Percentiles rank a stretch among this genome's conserved stretches.
These are phyloP conservation scores for Palythoa grandis DNA, from an alignment of 92 coral and sea anemone species.

Conservation along the genomic window DNA sequence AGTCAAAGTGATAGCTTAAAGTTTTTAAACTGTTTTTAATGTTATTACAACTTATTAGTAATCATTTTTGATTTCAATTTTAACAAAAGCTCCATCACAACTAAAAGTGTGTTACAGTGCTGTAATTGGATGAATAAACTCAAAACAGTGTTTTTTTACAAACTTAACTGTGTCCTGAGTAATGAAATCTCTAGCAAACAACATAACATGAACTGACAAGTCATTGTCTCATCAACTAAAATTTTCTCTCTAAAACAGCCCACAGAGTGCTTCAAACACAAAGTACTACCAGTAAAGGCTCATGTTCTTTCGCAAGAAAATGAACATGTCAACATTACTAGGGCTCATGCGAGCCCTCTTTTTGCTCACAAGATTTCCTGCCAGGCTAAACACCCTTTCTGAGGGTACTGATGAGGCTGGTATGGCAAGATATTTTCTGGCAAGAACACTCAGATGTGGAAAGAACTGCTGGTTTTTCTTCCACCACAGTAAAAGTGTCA, in stretches of 20 bases:
- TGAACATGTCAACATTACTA: neutral
- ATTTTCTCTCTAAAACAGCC: conserved; percentile 39
- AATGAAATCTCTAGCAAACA: conserved; percentile 38
- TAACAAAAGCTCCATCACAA: neutral
- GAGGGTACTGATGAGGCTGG: too few species aligned
- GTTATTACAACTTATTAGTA: neutral
- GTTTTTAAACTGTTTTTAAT: neutral
- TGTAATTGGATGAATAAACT: neutral
- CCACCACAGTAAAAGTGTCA: too few species aligned
- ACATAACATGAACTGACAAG: conserved; percentile 37
- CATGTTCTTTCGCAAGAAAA: conserved; percentile 7
- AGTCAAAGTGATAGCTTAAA: conserved; percentile 2
- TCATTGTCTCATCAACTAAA: conserved; percentile 25
- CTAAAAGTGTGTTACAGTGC: neutral
- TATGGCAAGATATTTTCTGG: too few species aligned
- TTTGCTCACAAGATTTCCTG: too few species aligned
- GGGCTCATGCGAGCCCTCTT: too few species aligned
- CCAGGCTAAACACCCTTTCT: too few species aligned
- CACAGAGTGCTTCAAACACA: conserved; percentile 40
- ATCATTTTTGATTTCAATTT: neutral
- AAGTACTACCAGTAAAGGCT: conserved; percentile 36
- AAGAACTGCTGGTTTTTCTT: too few species aligned
- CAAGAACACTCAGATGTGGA: too few species aligned
- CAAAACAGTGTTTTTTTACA: neutral
- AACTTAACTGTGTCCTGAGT: neutral